phyloP scores from a whole-genome alignment of 1,140 invertebrate species.

The Mizuhopecten yessoensis region DNA sequence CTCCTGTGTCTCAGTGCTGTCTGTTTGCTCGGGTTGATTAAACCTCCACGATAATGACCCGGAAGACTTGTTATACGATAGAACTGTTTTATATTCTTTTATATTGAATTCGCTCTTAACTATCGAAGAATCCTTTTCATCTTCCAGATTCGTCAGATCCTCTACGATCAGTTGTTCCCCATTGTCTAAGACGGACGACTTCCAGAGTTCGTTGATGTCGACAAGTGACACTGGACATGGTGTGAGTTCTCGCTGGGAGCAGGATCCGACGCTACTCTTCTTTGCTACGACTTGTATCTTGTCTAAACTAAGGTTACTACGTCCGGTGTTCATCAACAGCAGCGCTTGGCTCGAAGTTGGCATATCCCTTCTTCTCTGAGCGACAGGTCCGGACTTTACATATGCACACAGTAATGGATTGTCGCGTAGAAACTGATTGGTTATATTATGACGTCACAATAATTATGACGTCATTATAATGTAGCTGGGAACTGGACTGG shows the following conservation, averaged over 20 bases:
- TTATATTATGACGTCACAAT: constrained; percentile 49
- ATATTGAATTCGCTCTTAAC: constrained; percentile 47
- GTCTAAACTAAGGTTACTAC: neutral
- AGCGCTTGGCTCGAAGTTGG: constrained; percentile 60
- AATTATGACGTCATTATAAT: constrained; percentile 1
- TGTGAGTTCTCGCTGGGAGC: neutral
- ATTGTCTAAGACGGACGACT: neutral
- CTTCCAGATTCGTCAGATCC: constrained; percentile 17
- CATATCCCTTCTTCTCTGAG: constrained; percentile 18
- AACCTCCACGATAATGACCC: constrained; percentile 47
- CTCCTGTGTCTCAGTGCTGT: neutral
- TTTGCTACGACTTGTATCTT: neutral
- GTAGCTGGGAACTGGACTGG: no score
- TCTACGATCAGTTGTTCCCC: constrained; percentile 12
- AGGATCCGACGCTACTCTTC: neutral
- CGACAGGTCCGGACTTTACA: no score
- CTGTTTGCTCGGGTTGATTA: neutral
- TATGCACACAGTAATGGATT: no score
- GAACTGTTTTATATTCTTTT: constrained; percentile 42
- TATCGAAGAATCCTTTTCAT: constrained; percentile 28
- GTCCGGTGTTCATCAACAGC: constrained; percentile 50
- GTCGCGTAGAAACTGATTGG: neutral
- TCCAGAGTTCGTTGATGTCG: constrained; percentile 55
- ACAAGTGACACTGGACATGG: constrained; percentile 46
- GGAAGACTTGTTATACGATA: constrained; percentile 42